phyloP scores from a whole-genome alignment of 2,113 vertebrate species.

The Oncorhynchus keta region DNA sequence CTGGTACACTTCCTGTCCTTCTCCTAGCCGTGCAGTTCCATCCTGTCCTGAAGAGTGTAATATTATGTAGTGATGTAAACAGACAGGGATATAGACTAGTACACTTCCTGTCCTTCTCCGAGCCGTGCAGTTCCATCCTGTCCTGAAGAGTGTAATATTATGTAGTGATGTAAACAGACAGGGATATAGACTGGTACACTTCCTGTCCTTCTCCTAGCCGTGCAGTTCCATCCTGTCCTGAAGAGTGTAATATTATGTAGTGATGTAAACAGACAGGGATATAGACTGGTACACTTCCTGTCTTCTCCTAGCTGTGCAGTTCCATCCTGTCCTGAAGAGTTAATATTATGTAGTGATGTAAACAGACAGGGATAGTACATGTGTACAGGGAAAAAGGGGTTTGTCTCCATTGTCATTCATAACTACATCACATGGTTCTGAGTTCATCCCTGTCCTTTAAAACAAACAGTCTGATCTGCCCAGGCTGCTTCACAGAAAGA shows the following conservation, averaged over 20 bases:
- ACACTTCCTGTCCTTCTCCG: no score
- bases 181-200: no score
- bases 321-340: not conserved
- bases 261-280: no score
- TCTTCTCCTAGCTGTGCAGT: no score
- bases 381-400: not conserved
- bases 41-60: not conserved
- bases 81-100: not conserved
- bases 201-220: not conserved
- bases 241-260: no score
- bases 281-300: no score
- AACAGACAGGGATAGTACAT: not conserved
- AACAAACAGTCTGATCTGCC: not conserved
- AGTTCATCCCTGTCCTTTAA: not conserved
- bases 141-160: no score
- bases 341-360: not conserved
- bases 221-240: no score
- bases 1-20: not conserved
- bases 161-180: no score
- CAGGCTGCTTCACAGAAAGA: not conserved
- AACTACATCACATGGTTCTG: not conserved
- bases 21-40: not conserved
- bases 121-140: no score
- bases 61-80: not conserved
- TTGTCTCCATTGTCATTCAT: not conserved